Evolutionary conservation across 2,797 vertebrate species (phyloP), one percentile per base, ranked within the genome.

Genomic region (Acomys russatus): DNA sequence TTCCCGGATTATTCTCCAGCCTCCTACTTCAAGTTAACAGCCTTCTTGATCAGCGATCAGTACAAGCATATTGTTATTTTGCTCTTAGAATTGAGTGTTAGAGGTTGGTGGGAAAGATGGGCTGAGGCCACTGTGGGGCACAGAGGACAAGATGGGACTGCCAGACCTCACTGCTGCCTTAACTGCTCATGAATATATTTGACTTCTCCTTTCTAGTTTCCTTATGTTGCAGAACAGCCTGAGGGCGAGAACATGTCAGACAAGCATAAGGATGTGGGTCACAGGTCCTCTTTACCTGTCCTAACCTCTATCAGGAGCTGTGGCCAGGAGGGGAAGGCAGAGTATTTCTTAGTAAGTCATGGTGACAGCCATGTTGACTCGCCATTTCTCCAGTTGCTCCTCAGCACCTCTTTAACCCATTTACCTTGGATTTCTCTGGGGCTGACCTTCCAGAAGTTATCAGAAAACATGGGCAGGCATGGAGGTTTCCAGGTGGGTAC

Each of bases 151-250:
- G 22, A 82, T 20, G 79, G 74, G 88, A 79, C 77, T 4, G 5
- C 59, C 0, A 0, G 77, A 78, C n/a, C 61, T 92, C 44, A 49
- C 38, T 77, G 38, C 56, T 95, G 91, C 92, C 85, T 86, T 92
- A 59, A 44, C 83, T 89, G 61, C 38, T 91, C n/a, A 28, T 2
- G 18, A 88, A 49, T 82, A 44, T 76, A 74, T 88, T 92, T 89
- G 92, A 96, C 96, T 96, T 97, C 96, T 96, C 88, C 56, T 94
- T 97, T 97, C 82, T 35, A 18, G 63, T 90, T 87, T 96, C 30
- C 38, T 88, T n/a, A 71, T 79, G 30, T 89, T 86, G 35, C 38
- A 89, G 44, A 94, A 38, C 22, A 84, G 49, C 61, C n/a, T 49
- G 8, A 71, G 70, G 93, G 80, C 51, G 49, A 71, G 33, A 28